These are phyloP conservation scores for Pachydiplax longipennis DNA, from an alignment of 2,888 invertebrate genomes.

Conservation along the genomic window DNA sequence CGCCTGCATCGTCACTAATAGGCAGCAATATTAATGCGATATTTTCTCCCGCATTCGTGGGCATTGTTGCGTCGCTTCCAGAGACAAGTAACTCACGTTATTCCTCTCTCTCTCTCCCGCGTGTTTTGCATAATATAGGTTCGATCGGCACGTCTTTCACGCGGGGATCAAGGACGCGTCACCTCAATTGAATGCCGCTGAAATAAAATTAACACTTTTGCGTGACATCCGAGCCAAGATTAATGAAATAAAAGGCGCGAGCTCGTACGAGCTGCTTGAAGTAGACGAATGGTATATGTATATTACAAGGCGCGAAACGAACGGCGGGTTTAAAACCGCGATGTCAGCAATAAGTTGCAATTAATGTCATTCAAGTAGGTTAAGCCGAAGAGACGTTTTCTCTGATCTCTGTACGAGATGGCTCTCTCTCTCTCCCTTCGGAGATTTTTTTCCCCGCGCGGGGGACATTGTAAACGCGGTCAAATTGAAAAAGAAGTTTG, in stretches of 20 bases:
- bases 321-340: neutral
- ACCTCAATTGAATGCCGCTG: neutral
- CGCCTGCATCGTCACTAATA: too few relatives aligned
- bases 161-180: constrained; percentile 12
- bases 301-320: neutral
- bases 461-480: neutral
- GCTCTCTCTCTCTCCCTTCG: neutral
- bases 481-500: neutral
- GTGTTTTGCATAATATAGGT: neutral
- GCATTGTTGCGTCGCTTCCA: neutral
- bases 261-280: neutral
- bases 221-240: neutral
- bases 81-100: neutral
- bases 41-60: neutral
- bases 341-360: constrained; percentile 28
- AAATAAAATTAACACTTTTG: neutral
- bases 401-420: neutral
- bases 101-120: neutral
- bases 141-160: neutral
- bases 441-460: neutral
- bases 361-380: constrained; percentile 27
- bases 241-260: neutral
- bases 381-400: neutral
- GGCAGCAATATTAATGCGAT: too few relatives aligned
- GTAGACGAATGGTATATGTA: constrained; percentile 9